phyloP scores from a whole-genome alignment of 2,797 vertebrate species.

The Tapirus indicus region DNA sequence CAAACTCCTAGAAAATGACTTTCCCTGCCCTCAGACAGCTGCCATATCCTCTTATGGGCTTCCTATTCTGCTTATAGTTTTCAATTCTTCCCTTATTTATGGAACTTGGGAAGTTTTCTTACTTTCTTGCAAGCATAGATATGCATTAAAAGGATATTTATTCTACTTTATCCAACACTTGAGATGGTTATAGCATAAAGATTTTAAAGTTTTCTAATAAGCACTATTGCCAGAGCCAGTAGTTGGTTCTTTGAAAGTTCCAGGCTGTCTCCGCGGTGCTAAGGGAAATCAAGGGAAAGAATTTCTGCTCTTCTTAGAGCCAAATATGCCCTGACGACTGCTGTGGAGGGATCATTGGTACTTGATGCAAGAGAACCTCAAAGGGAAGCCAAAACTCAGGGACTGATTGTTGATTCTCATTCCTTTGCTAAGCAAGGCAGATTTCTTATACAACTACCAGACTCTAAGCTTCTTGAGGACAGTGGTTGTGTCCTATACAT shows the following conservation, averaged over 20 bases:
- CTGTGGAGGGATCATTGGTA: background rate
- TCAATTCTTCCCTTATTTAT: background rate
- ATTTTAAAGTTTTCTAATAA: constrained; percentile 8
- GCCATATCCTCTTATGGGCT: background rate
- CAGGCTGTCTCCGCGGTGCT: background rate
- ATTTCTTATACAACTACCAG: rapidly evolving
- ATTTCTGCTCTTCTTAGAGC: background rate
- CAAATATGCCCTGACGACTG: background rate
- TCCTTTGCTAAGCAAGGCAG: background rate
- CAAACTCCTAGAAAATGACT: background rate
- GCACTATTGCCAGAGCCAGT: background rate
- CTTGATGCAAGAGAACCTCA: background rate
- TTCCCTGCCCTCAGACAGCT: background rate
- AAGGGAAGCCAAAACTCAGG: background rate
- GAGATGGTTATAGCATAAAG: background rate
- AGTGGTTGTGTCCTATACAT: background rate
- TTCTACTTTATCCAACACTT: background rate
- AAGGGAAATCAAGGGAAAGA: background rate
- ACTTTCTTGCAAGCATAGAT: background rate
- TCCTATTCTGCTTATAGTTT: background rate
- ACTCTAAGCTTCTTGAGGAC: background rate
- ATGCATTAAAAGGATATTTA: background rate
- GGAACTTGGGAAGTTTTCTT: background rate
- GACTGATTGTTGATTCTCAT: background rate
- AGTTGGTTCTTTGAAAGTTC: background rate